These are phyloP conservation scores for Sander lucioperca DNA, from an alignment of 2,113 vertebrate species.

Conservation along the genomic window DNA sequence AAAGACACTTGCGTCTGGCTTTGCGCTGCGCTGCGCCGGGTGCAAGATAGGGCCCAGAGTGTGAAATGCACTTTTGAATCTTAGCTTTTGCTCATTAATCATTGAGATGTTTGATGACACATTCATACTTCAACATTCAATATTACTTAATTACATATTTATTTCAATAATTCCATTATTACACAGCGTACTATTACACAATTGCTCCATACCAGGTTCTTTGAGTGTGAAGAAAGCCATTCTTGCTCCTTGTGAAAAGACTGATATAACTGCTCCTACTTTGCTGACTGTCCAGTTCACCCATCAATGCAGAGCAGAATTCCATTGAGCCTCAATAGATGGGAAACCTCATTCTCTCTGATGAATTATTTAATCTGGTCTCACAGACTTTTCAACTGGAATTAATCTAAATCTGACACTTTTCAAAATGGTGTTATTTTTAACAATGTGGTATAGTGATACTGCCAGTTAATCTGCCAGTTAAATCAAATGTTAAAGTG, in stretches of 20 bases:
- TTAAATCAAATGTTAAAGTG: constrained; percentile 16
- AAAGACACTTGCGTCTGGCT: too few relatives aligned
- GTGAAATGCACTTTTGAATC: constrained; percentile 2
- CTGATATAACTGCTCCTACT: constrained; percentile 44
- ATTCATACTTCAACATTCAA: neutral
- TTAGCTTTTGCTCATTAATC: neutral
- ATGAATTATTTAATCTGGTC: constrained; percentile 59
- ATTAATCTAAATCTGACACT: constrained; percentile 57
- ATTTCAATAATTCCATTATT: constrained; percentile 15
- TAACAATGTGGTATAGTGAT: constrained; percentile 2
- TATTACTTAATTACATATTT: constrained; percentile 20
- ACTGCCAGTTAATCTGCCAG: constrained; percentile 19
- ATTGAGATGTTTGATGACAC: neutral
- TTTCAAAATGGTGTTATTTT: constrained; percentile 31
- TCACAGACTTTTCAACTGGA: constrained; percentile 51
- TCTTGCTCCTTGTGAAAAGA: constrained; percentile 42
- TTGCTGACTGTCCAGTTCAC: constrained; percentile 45
- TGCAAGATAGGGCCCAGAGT: too few relatives aligned
- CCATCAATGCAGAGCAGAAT: constrained; percentile 54
- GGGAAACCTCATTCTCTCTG: constrained; percentile 53
- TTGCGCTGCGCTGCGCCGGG: too few relatives aligned
- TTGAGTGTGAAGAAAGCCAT: constrained; percentile 37
- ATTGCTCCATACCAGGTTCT: neutral
- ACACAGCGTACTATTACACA: constrained; percentile 13
- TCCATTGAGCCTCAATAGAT: constrained; percentile 51